These are phyloP conservation scores for Folsomia manolachei DNA, from an alignment of 2,888 invertebrate genomes.

Conservation along the genomic window DNA sequence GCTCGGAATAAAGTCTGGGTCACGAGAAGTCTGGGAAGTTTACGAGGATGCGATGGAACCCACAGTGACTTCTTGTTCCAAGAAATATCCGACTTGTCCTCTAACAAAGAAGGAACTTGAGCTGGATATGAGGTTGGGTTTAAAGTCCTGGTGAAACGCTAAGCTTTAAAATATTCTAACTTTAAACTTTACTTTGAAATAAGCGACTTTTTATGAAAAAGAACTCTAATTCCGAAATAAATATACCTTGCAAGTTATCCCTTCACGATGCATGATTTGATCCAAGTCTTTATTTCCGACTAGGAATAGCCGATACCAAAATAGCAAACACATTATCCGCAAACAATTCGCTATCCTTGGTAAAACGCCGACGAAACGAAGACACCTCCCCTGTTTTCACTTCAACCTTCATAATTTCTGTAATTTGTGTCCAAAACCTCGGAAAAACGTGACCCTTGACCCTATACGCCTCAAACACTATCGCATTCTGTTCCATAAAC, in stretches of 20 bases:
- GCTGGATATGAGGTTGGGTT: too few species aligned
- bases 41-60: slow-evolving; percentile 11
- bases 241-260: too few species aligned
- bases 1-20: too few species aligned
- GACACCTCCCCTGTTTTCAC: not conserved
- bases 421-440: slow-evolving; percentile 39
- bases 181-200: too few species aligned
- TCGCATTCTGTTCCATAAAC: slow-evolving; percentile 33
- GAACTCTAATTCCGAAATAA: too few species aligned
- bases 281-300: not conserved
- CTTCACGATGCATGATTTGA: too few species aligned
- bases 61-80: slow-evolving; percentile 1
- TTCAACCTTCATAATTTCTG: slow-evolving; percentile 30
- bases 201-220: too few species aligned
- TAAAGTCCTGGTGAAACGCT: too few species aligned
- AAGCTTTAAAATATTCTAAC: too few species aligned
- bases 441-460: slow-evolving; percentile 29
- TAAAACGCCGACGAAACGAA: slow-evolving; percentile 7
- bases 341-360: slow-evolving; percentile 16
- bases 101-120: too few species aligned
- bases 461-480: slow-evolving; percentile 34
- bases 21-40: slow-evolving; percentile 14
- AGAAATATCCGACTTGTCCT: slow-evolving; percentile 23
- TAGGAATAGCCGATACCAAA: not conserved
- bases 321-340: slow-evolving; percentile 20